A percentile compares a stretch with the other conserved stretches of the same genome.
Evolutionary conservation across 2,888 invertebrate genomes (phyloP).

Genomic region (Pharmacophagus antenor): DNA sequence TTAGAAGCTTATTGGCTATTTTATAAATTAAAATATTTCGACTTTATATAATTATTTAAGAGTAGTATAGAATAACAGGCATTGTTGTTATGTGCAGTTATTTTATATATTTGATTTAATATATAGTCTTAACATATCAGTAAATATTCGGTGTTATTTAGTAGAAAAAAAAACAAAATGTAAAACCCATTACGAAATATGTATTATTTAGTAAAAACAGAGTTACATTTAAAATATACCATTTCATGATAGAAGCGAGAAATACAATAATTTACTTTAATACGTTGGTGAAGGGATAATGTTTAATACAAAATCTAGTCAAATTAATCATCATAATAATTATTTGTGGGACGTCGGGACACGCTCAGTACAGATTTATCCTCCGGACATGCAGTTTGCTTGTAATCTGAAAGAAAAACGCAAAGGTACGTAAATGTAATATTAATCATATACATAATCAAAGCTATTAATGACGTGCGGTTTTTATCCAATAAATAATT

Average conservation of each 20-base stretch:
- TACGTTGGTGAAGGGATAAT: not conserved
- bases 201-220: not conserved
- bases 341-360: conserved; percentile 67
- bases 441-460: too few species aligned
- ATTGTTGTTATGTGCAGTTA: not conserved
- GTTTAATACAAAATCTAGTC: not conserved
- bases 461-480: too few species aligned
- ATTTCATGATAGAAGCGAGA: not conserved
- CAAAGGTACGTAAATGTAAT: too few species aligned
- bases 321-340: conserved; percentile 64
- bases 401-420: conserved; percentile 66
- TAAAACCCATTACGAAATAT: not conserved
- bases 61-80: not conserved
- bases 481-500: too few species aligned
- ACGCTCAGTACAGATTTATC: conserved; percentile 65
- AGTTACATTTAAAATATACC: not conserved
- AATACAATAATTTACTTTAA: not conserved
- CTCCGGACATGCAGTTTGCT: conserved; percentile 67
- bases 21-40: too few species aligned
- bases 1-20: too few species aligned
- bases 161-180: not conserved
- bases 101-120: not conserved
- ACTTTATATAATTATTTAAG: too few species aligned
- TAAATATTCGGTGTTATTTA: too few species aligned
- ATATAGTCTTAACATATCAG: not conserved